Base-by-base conservation (phyloP, 2,888 invertebrate species). In the Lottia scabra region DNA sequence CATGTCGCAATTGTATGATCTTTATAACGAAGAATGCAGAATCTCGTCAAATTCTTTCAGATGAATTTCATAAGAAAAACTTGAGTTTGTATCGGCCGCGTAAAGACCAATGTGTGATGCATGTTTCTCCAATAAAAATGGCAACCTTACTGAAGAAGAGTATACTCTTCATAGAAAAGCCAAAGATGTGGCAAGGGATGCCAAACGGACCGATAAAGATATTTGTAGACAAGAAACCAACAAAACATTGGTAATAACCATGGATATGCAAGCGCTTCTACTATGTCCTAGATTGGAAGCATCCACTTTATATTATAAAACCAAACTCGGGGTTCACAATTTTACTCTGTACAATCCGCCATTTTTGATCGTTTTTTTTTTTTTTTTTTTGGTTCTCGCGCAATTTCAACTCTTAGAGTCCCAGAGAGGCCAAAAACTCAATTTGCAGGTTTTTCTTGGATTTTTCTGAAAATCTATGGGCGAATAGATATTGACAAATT, bases 271-370 rank as follows among this genome's bases (percentile, higher is more conserved):
- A 63, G 26, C 63, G 15, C 69, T 73, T 10, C 30, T 73, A 15
- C n/a, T 73, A 38, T 65, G 63, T n/a, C 73, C 73, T 8, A 5
- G 45, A 15, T 67, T 70, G 13, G 38, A 38, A 38, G 38, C 38
- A 38, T 66, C 62, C 44, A 70, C 67, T 8, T 62, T 46, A 5
- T 73, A 70, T 38, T 73, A 65, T 48, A 69, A 69, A 43, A 73
- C 63, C 5, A 73, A 70, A 45, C 23, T 70, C 10, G 19, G 63
- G 12, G 65, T 48, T n/a, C 73, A 70, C 38, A 73, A 73, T 48
- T 73, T 70, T 46, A 70, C 73, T 5, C 13, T 73, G 23, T 70
- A 66, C 23, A 63, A 73, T 44, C n/a, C n/a, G n/a, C n/a, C n/a
- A n/a, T n/a, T n/a, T n/a, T n/a, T n/a, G n/a, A n/a, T n/a, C n/a